phyloP scores from a whole-genome alignment of 2,797 vertebrate species.

The Neosilurus hyrtlii region DNA sequence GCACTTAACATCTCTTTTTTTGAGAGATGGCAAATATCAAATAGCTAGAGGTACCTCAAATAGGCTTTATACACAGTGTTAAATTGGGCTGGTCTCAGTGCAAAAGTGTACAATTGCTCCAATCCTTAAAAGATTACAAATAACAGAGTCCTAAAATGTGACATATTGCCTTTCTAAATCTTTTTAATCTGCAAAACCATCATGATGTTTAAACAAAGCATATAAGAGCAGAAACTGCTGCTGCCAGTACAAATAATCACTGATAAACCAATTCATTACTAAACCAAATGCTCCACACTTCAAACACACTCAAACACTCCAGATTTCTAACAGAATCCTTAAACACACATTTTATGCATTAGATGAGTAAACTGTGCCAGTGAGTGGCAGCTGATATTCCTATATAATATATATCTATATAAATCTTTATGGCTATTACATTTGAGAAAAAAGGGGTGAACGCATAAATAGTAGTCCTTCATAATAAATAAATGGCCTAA shows the following conservation, averaged over 20 bases:
- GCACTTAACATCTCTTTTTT: not conserved
- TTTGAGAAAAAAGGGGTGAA: constrained; percentile 21
- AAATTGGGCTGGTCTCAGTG: not conserved
- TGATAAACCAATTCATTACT: constrained; percentile 42
- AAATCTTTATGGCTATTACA: constrained; percentile 43
- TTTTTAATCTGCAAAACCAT: constrained; percentile 27
- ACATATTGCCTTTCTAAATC: constrained; percentile 35
- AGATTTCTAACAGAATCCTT: constrained; percentile 37
- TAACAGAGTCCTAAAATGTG: constrained; percentile 10
- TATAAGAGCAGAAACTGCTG: constrained; percentile 38
- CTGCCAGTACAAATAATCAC: constrained; percentile 33
- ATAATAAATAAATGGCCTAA: constrained; percentile 28
- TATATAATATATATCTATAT: not conserved
- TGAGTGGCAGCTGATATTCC: constrained; percentile 38
- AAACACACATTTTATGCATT: constrained; percentile 37
- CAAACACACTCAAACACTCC: constrained; percentile 9
- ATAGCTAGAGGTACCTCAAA: not conserved
- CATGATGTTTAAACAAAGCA: constrained; percentile 27
- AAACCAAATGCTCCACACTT: constrained; percentile 27
- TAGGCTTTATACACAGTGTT: not conserved
- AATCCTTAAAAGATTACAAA: not conserved
- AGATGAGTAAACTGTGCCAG: constrained; percentile 35
- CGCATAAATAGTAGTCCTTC: constrained; percentile 34
- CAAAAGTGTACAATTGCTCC: not conserved
- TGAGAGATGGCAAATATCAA: not conserved